These are phyloP conservation scores for Trichosurus vulpecula DNA, from an alignment of 2,797 vertebrate genomes.

Conservation along the genomic window DNA sequence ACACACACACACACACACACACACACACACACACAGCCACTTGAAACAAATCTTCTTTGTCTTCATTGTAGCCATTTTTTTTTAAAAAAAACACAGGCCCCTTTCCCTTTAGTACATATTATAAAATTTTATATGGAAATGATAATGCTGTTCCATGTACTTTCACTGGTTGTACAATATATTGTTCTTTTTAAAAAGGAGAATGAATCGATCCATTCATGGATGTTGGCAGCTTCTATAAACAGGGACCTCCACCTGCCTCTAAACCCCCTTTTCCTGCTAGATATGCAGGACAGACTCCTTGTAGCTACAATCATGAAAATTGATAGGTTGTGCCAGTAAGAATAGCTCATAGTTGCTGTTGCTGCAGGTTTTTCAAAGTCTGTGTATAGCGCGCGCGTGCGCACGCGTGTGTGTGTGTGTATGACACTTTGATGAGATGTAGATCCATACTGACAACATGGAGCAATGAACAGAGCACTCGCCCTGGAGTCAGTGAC, in stretches of 20 bases:
- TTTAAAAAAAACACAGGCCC: neutral
- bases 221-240: neutral
- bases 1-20: too few relatives aligned
- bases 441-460: neutral
- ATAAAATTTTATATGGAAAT: neutral
- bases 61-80: neutral
- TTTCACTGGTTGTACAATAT: neutral
- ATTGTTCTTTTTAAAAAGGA: neutral
- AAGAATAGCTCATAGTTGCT: neutral
- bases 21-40: neutral
- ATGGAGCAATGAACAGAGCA: neutral
- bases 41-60: neutral
- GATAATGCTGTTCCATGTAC: neutral
- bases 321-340: neutral
- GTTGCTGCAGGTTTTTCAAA: neutral
- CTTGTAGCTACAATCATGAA: neutral
- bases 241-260: neutral
- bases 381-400: neutral
- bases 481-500: neutral
- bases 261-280: neutral
- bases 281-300: neutral
- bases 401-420: too few relatives aligned
- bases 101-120: neutral
- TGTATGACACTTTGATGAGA: neutral
- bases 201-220: neutral